Conservation (phyloP, 2,113 vertebrate genomes). For the Campylomormyrus numenius region DNA sequence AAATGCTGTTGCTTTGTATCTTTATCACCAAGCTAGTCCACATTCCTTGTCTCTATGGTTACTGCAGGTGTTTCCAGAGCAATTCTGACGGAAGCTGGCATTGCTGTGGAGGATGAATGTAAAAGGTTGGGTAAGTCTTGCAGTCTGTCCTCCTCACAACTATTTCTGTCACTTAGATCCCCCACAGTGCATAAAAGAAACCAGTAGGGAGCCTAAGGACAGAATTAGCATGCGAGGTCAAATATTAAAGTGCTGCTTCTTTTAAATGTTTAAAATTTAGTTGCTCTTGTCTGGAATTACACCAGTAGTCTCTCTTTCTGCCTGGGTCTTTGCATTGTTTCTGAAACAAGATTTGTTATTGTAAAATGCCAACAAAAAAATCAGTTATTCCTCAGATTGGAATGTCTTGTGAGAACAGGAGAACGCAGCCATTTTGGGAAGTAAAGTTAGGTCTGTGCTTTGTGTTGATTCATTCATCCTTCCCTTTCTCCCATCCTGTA, state of each 20-base stretch:
- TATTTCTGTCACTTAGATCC: not conserved
- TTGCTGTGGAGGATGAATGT: conserved; percentile 58
- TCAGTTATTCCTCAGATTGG: not conserved
- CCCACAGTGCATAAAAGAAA: not conserved
- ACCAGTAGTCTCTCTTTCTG: not conserved
- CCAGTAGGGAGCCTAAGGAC: not conserved
- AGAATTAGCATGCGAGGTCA: too few relatives aligned
- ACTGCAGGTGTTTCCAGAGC: conserved; percentile 77
- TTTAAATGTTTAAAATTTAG: not conserved
- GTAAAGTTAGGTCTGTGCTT: not conserved
- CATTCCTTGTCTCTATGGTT: not conserved
- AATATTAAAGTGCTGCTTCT: not conserved
- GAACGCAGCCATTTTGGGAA: not conserved
- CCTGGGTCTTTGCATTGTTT: not conserved
- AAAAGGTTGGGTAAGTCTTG: conserved; percentile 39
- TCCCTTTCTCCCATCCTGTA: not conserved
- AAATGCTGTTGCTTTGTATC: not conserved
- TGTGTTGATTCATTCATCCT: not conserved
- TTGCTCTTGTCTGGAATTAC: not conserved
- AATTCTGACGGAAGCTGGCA: conserved; percentile 72
- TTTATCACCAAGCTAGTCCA: not conserved
- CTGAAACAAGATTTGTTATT: not conserved
- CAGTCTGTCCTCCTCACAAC: not conserved
- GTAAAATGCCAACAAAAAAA: not conserved
- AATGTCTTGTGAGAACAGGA: not conserved